phyloP scores from a whole-genome alignment of 92 coral and sea anemone species.

The Siderastrea radians region DNA sequence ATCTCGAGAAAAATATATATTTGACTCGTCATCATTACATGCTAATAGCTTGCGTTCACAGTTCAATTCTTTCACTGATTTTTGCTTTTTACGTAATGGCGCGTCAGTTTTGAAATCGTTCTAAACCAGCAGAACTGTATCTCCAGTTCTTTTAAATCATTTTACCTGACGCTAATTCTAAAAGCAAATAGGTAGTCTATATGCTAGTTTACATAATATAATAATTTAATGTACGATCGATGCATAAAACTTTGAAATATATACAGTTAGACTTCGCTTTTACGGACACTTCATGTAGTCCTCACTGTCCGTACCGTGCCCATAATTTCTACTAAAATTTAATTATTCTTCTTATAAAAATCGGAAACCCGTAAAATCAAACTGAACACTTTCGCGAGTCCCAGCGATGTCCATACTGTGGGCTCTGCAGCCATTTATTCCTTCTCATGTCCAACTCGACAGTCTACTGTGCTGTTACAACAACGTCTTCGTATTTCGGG shows the following conservation, averaged over 20 bases:
- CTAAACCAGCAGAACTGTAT: too few species aligned
- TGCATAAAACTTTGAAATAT: constrained; percentile 11
- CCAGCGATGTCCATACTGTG: too few species aligned
- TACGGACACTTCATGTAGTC: neutral
- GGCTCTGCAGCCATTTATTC: too few species aligned
- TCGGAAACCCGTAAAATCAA: neutral
- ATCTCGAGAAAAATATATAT: neutral
- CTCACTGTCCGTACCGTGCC: neutral
- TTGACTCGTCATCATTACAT: constrained; percentile 30
- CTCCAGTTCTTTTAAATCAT: too few species aligned
- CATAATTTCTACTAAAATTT: neutral
- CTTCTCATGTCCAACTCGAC: too few species aligned
- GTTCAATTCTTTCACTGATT: neutral
- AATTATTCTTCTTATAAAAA: neutral
- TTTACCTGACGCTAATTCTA: neutral
- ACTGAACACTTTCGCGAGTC: too few species aligned
- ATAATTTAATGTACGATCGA: neutral
- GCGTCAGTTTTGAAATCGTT: neutral
- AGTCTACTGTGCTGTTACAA: constrained; percentile 18
- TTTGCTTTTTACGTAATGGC: neutral
- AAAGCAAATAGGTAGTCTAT: neutral
- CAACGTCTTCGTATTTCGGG: constrained; percentile 62
- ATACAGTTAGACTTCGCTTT: neutral
- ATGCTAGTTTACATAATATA: neutral
- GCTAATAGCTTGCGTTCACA: neutral